Evolutionary conservation across 2,797 vertebrate species (phyloP), one percentile per base, ranked within the genome.

Genomic region (Malurus leucopterus): DNA sequence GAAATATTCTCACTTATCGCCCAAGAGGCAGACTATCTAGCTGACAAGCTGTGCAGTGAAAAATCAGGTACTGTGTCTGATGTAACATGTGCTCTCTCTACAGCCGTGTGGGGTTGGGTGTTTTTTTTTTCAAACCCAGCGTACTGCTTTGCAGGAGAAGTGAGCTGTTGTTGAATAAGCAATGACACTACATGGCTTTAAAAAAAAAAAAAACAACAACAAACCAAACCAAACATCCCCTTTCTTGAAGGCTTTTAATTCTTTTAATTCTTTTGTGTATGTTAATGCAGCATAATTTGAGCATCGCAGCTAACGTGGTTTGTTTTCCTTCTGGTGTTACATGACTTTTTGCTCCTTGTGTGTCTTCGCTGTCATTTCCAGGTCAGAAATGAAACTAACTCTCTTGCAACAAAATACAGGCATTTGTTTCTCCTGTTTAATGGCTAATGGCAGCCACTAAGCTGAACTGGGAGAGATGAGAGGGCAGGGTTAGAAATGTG

Each of bases 51-150:
- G 95, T 99, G 99, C 98, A 97, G 91, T 92, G 95, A 96, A 94
- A 94, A 98, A 90, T 98, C 98, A 98, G 99, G 99, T 99, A 98
- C 90, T 96, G 95, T 96, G 96, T 97, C 97, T 97, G 97, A 96
- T 95, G 93, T 94, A 93, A 96, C 95, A 93, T 86, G 92, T 93
- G 92, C 95, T 93, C 91, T 69, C 93, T 91, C 86, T 90, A 71
- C 92, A 97, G 96, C 96, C 95, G 77, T 93, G 92, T 90, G 94
- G 94, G 92, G 92, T 88, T 91, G 89, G 77, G 64, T 85, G 58
- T 81, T 73, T 96, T 93, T 95, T 76, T 96, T 93, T 95, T 95
- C 96, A 97, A 97, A 93, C 91, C 84, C 89, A 89, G 89, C 36
- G 75, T 93, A 65, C 89, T 95, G 96, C 95, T 97, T 95, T 77